Percentiles rank a stretch among this genome's conserved stretches.
Conservation (phyloP, 2,888 invertebrate species). For the Parascotia fuliginaria region DNA sequence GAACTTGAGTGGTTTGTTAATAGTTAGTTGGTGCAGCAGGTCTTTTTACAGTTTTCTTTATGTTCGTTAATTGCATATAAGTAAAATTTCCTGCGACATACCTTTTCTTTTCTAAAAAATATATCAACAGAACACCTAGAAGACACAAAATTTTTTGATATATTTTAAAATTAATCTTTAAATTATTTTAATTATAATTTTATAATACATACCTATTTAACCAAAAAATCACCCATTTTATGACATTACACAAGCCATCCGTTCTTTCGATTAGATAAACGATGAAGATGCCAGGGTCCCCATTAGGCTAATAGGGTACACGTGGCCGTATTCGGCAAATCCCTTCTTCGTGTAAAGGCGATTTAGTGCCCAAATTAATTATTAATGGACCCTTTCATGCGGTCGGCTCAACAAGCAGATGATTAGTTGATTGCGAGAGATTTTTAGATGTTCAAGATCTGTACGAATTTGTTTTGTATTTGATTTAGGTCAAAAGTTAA, state of each 20-base stretch:
- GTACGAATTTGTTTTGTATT: slow-evolving; percentile 12
- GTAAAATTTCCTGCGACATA: no score
- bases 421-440: slow-evolving; percentile 75
- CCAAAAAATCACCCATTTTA: neutral
- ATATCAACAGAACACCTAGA: no score
- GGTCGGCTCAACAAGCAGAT: slow-evolving; percentile 65
- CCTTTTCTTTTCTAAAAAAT: no score
- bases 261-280: slow-evolving; percentile 42
- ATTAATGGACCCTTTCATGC: slow-evolving; percentile 78
- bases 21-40: no score
- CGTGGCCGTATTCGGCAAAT: slow-evolving; percentile 76
- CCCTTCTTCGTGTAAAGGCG: slow-evolving; percentile 80
- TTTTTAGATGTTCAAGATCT: slow-evolving; percentile 52
- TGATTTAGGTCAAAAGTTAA: slow-evolving; percentile 10
- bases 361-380: slow-evolving; percentile 82
- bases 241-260: slow-evolving; percentile 2
- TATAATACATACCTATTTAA: neutral
- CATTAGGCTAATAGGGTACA: slow-evolving; percentile 82
- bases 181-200: no score
- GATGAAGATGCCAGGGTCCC: slow-evolving; percentile 71
- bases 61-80: no score
- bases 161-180: no score
- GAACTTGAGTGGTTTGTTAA: no score
- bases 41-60: no score
- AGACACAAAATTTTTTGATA: no score